A percentile compares a stretch with the other conserved stretches of the same genome.
Conservation (phyloP, 2,888 invertebrate genomes). For the Mycalesis mineus region DNA sequence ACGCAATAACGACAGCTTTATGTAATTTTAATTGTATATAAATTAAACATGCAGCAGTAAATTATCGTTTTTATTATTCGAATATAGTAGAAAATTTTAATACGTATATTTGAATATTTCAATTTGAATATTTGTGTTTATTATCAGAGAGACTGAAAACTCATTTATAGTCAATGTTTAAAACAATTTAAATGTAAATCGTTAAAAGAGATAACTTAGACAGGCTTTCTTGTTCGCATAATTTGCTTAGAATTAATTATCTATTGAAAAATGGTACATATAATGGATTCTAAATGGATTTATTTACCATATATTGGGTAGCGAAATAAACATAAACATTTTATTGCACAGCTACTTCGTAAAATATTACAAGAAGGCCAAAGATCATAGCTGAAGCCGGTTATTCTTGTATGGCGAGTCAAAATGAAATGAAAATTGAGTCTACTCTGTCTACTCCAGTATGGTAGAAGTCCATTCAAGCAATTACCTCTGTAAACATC, state of each 20-base stretch:
- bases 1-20: background rate
- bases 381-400: background rate
- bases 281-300: background rate
- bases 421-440: too few species aligned
- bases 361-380: background rate
- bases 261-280: background rate
- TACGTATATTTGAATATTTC: background rate
- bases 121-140: background rate
- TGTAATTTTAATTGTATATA: background rate
- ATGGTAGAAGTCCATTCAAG: too few species aligned
- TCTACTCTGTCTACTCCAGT: too few species aligned
- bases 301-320: background rate
- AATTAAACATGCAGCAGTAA: background rate
- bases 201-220: background rate
- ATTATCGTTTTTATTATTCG: background rate
- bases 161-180: background rate
- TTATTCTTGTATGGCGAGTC: too few species aligned
- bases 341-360: background rate
- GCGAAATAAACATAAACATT: background rate
- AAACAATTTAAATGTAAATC: background rate
- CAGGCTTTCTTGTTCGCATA: background rate
- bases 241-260: background rate
- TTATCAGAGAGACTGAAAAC: background rate
- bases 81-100: background rate
- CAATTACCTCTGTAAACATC: too few species aligned